Evolutionary conservation across 2,797 vertebrate genomes (phyloP), one percentile per base, ranked within the genome.

Genomic region (Coracias cyanogaster): DNA sequence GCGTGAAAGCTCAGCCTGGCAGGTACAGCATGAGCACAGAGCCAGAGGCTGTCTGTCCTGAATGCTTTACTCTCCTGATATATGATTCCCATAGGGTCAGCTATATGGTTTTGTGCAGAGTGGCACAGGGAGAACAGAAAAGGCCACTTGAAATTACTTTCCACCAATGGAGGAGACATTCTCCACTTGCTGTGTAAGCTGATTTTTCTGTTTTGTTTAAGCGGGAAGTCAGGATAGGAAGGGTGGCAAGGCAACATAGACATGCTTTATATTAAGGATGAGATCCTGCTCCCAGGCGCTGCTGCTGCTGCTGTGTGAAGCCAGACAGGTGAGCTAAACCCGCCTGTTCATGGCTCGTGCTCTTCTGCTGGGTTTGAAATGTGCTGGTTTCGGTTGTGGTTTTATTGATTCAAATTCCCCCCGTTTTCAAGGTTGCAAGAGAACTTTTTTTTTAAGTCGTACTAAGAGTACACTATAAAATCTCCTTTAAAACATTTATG

Each of bases 321-420:
- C 10, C 4, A 7, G 28, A 26, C 21, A 61, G 35, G 31, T 29
- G 43, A 72, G 7, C 28, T 48, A 20, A 88, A 9, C n/a, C 20
- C 3, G 0, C 3, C 6, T 6, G 24, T 29, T 60, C 41, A 26
- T 0, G 0, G 25, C 48, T 55, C 2, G 0, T 3, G 4, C 39
- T 69, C 19, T 49, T 77, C 64, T 9, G 6, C 12, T 21, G 31
- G 7, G 10, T 60, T 88, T 86, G 31, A 66, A 33, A 86, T 67
- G 12, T 24, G 9, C 14, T 46, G 4, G 1, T 48, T 51, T 64
- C 57, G 10, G 9, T 14, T 39, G 51, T 66, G 24, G 3, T 85
- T 83, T 70, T 28, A 54, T 70, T 43, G 41, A 33, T 37, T 60
- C 22, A 35, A 37, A 37, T 78, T 70, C 9, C 21, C 9, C 21